Base-by-base conservation (phyloP, 2,888 invertebrate genomes). In the Dolomedes plantarius region DNA sequence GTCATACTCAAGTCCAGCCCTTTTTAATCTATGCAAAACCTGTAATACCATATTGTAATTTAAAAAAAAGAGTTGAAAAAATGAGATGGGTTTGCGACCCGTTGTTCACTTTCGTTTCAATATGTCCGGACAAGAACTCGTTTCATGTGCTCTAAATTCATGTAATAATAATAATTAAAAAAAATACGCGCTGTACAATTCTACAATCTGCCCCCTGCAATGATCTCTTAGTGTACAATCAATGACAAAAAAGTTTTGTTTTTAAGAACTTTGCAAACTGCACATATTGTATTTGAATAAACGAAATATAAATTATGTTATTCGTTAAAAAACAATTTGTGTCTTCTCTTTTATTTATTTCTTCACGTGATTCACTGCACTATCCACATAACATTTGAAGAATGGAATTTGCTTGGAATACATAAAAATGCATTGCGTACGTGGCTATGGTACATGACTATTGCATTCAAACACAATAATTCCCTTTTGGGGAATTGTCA, bases 251-350 rank as follows among this genome's bases (percentile, higher is more conserved):
- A 76, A 83, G 67, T 78, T 85, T 77, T 85, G 83, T 85, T 77
- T 81, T 77, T 85, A 85, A 76, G 83, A 77, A 72, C 72, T 77
- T 85, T 85, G 83, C 83, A 85, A 82, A 85, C 77, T 85, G 83
- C 83, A 85, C 83, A 85, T 85, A 85, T 77, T 85, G 83, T 85
- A 85, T 85, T 69, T 77, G 83, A 85, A 85, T 85, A 73, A 85
- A 85, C 83, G 77, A 85, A 85, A 85, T 85, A 85, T 85, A 85
- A 85, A 85, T 85, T 85, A 85, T 77, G 83, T 85, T 85, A 77
- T 77, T 85, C 83, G 83, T 85, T 85, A 85, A 85, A 73, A 65
- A 67, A 64, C n/a, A 36, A 68, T 23, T n/a, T 32, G 69, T 28
- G 13, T 69, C 27, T 69, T 69, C 41, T 79, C 41, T 76, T 67